Conservation (phyloP, 2,797 vertebrate genomes). For the Sebastiscus albofasciatus region DNA sequence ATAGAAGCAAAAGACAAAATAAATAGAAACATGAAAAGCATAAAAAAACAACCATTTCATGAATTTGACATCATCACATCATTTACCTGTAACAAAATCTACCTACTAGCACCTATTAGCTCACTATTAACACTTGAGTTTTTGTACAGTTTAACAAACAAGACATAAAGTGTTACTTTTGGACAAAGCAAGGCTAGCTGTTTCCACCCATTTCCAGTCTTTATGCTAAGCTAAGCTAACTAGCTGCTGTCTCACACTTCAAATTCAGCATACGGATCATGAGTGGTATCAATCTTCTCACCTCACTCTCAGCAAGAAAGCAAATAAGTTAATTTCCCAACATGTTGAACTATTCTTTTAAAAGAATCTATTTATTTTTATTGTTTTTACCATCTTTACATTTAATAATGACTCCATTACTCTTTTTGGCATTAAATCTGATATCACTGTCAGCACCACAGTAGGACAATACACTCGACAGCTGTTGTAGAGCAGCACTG, state of each 20-base stretch:
- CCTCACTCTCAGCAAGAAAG: not conserved
- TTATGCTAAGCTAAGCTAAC: not conserved
- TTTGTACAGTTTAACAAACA: not conserved
- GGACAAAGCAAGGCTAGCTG: not conserved
- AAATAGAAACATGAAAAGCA: conserved; percentile 13
- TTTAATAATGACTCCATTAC: not conserved
- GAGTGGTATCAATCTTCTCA: not conserved
- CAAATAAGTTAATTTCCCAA: not conserved
- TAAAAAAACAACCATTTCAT: not conserved
- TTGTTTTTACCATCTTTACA: not conserved
- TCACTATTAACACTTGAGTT: not conserved
- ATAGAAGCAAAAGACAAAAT: not conserved
- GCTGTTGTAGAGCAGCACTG: not conserved
- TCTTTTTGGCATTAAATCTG: not conserved
- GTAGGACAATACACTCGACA: not conserved
- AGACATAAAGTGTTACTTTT: not conserved
- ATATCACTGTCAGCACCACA: not conserved
- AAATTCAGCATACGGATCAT: not conserved
- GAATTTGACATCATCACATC: not conserved
- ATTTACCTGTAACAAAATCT: no score
- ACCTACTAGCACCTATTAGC: no score
- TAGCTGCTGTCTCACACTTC: not conserved
- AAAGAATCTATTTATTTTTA: not conserved
- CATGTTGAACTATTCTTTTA: not conserved
- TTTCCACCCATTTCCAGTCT: not conserved